phyloP scores from a whole-genome alignment of 2,113 vertebrate species.

The Leptosomus discolor region DNA sequence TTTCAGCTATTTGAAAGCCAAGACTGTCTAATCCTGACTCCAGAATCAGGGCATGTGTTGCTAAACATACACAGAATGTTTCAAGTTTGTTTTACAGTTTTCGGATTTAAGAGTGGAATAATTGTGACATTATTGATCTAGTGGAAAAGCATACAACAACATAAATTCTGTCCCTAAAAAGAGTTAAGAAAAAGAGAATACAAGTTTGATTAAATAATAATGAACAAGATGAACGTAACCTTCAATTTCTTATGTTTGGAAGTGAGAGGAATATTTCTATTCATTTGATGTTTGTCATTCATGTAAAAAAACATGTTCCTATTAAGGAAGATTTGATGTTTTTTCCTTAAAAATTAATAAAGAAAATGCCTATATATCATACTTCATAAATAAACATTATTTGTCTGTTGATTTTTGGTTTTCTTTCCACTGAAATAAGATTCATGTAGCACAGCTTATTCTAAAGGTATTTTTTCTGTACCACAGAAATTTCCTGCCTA shows the following conservation, averaged over 20 bases:
- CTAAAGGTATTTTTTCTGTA: neutral
- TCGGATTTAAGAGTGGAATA: neutral
- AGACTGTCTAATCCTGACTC: neutral
- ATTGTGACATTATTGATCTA: neutral
- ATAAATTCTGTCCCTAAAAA: neutral
- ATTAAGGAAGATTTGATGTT: neutral
- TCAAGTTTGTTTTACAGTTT: neutral
- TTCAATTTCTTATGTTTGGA: neutral
- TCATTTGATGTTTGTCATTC: neutral
- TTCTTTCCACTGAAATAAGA: neutral
- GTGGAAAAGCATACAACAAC: neutral
- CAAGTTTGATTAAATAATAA: neutral
- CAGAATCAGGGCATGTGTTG: neutral
- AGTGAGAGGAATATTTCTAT: neutral
- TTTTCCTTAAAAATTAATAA: neutral
- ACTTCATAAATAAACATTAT: neutral
- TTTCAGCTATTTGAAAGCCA: neutral
- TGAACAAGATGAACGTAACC: neutral
- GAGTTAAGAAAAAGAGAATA: neutral
- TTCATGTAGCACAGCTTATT: neutral
- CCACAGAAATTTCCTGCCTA: neutral
- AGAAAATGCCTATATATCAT: neutral
- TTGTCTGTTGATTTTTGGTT: neutral
- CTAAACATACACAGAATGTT: neutral
- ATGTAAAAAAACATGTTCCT: neutral